Percentiles rank a stretch among this genome's conserved stretches.
Conservation (phyloP, 2,888 invertebrate species). For the Troglohyphantes excavatus region DNA sequence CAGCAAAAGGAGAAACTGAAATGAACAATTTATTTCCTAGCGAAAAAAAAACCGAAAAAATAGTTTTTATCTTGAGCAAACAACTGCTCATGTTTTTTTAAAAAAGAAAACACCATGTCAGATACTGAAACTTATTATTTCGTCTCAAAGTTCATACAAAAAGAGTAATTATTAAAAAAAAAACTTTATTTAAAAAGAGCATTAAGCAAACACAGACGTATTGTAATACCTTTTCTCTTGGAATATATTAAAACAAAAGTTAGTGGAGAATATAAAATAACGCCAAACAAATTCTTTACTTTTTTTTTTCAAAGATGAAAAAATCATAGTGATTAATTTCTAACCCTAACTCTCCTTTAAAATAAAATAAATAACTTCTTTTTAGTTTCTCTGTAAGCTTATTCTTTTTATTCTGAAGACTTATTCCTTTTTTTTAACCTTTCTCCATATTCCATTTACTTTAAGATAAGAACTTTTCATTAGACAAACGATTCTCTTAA, state of each 20-base stretch:
- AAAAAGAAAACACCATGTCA: background rate
- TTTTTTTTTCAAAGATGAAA: background rate
- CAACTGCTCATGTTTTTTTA: background rate
- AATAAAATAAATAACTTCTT: constrained; percentile 20
- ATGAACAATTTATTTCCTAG: background rate
- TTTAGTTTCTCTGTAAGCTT: background rate
- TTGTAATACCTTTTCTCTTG: background rate
- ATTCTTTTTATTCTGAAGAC: background rate
- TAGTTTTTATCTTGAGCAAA: background rate
- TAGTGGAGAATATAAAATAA: background rate
- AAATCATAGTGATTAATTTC: constrained; percentile 42
- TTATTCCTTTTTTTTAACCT: background rate
- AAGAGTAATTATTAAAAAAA: background rate
- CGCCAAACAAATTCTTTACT: background rate
- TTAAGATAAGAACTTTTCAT: constrained; percentile 51
- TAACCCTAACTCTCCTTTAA: background rate
- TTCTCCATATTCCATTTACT: constrained; percentile 1
- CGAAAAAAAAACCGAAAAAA: background rate
- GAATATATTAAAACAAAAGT: background rate
- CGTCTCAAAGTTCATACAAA: background rate
- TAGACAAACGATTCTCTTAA: constrained; percentile 50
- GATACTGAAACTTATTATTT: background rate
- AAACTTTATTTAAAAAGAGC: constrained; percentile 2
- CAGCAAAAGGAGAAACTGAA: background rate
- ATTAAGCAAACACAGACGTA: background rate